Evolutionary conservation across 2,797 vertebrate genomes (phyloP).

Genomic region (Halcyon smyrnensis): DNA sequence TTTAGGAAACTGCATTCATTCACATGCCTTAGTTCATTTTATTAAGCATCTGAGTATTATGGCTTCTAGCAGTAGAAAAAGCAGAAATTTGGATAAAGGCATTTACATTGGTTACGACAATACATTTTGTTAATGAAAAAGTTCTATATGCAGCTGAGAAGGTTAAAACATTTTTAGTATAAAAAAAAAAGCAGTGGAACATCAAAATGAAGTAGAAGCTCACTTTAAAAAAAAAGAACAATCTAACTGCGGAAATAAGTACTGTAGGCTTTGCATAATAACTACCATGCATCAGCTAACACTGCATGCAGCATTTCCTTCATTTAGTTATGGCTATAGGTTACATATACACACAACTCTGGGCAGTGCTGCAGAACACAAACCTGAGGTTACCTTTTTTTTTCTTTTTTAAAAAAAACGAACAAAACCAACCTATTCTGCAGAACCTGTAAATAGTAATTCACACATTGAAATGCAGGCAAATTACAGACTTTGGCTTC

Average conservation of each 20-base stretch:
- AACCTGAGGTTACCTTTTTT: not conserved
- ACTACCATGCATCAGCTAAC: not conserved
- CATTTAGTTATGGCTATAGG: not conserved
- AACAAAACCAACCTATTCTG: not conserved
- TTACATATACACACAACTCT: not conserved
- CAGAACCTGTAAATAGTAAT: not conserved
- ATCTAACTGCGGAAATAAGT: not conserved
- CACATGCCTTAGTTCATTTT: not conserved
- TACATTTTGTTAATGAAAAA: not conserved
- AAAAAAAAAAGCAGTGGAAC: not conserved
- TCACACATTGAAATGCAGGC: not conserved
- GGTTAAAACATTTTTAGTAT: not conserved
- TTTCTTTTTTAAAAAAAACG: too few species aligned
- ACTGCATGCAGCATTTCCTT: not conserved
- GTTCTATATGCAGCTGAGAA: not conserved
- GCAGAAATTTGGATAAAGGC: not conserved
- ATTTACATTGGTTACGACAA: not conserved
- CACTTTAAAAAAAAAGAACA: not conserved
- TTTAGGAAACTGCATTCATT: not conserved
- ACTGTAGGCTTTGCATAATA: not conserved
- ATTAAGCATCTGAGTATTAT: not conserved
- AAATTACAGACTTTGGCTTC: not conserved
- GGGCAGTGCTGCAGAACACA: not conserved
- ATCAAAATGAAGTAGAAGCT: not conserved
- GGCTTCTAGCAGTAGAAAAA: not conserved